Conservation (phyloP, 2,113 vertebrate species). For the Gobius niger region DNA sequence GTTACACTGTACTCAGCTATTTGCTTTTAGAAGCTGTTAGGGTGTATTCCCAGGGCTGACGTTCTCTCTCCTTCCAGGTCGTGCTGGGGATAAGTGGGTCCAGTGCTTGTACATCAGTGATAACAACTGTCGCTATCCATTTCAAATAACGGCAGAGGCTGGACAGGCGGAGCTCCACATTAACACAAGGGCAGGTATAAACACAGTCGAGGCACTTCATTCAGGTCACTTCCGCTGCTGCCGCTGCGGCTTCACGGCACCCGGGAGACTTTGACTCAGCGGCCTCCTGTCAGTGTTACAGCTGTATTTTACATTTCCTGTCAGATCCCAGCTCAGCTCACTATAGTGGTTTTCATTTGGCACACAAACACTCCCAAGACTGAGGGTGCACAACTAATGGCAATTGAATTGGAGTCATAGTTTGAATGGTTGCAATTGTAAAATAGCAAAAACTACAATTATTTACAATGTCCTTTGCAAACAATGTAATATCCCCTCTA, state of each 20-base stretch:
- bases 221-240: constrained; percentile 58
- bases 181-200: constrained; percentile 70
- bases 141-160: constrained; percentile 59
- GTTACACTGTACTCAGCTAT: not conserved
- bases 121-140: constrained; percentile 71
- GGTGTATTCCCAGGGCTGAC: constrained; percentile 6
- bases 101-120: constrained; percentile 71
- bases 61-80: constrained; percentile 43
- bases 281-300: constrained; percentile 56
- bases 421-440: too few species aligned
- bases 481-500: too few species aligned
- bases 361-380: constrained; percentile 9
- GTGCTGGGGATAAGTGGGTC: constrained; percentile 46
- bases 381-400: not conserved
- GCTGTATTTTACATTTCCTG: constrained; percentile 60
- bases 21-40: constrained; percentile 22
- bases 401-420: too few species aligned
- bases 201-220: constrained; percentile 19
- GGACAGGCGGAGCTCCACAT: constrained; percentile 68
- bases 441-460: too few species aligned
- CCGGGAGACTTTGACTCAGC: constrained; percentile 63
- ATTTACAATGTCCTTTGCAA: too few species aligned
- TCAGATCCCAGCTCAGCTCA: constrained; percentile 26
- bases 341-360: constrained; percentile 22
- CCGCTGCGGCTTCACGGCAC: constrained; percentile 40